Conservation (phyloP, 2,113 vertebrate species). For the Melanocharis versteri region DNA sequence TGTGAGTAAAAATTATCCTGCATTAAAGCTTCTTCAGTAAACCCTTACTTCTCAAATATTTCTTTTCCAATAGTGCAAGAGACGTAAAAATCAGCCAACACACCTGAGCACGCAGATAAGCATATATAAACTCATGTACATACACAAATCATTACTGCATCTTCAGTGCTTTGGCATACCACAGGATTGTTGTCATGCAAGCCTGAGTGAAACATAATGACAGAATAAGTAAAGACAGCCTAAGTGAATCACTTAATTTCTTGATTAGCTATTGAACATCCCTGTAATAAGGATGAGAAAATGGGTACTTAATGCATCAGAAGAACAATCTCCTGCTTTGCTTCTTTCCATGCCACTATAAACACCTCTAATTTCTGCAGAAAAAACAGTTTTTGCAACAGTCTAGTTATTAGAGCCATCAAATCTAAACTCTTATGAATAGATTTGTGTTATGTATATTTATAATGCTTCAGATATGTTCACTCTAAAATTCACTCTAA, state of each 20-base stretch:
- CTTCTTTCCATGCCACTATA: background rate
- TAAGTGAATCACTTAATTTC: background rate
- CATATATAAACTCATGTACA: background rate
- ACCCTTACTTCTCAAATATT: background rate
- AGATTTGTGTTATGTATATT: background rate
- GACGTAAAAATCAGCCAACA: background rate
- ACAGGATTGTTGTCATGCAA: background rate
- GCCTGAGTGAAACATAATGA: background rate
- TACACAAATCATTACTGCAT: background rate
- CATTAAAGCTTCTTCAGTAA: background rate
- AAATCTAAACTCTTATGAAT: background rate
- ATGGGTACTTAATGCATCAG: conserved; percentile 6
- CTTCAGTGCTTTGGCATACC: background rate
- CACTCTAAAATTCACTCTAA: background rate
- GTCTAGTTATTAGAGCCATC: background rate
- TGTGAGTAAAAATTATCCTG: background rate
- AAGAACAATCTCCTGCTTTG: conserved; percentile 4
- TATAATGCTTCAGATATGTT: background rate
- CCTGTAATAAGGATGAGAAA: background rate
- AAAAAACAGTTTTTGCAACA: conserved; percentile 8
- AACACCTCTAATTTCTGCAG: conserved; percentile 38
- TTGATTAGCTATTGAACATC: conserved; percentile 17
- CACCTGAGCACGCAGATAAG: background rate
- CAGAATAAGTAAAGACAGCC: background rate
- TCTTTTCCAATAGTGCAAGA: background rate